Conservation (phyloP, 2,113 vertebrate genomes). For the Epinephelus cyanopodus region DNA sequence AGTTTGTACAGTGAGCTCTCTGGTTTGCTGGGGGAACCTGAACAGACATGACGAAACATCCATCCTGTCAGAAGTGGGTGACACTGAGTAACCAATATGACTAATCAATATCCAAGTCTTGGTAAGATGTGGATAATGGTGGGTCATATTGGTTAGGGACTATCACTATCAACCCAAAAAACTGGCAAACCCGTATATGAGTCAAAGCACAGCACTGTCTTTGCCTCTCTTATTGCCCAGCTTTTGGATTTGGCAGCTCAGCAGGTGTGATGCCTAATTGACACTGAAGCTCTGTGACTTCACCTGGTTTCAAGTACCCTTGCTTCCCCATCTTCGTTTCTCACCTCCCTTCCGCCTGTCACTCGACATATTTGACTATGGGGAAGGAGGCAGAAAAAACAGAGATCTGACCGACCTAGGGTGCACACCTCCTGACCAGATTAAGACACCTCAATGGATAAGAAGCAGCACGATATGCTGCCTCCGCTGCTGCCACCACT, state of each 20-base stretch:
- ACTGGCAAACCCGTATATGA: neutral
- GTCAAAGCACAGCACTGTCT: neutral
- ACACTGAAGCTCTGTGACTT: neutral
- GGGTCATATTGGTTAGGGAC: neutral
- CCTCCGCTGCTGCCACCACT: neutral
- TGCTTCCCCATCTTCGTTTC: neutral
- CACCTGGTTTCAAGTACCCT: neutral
- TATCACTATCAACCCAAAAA: neutral
- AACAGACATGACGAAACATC: neutral
- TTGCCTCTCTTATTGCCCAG: neutral
- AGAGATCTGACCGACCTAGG: constrained; percentile 27
- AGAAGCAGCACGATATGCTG: constrained; percentile 12
- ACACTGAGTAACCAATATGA: constrained; percentile 3
- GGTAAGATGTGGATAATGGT: neutral
- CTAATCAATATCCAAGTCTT: neutral
- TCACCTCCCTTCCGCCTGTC: neutral
- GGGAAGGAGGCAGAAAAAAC: constrained; percentile 8
- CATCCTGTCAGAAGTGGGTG: neutral
- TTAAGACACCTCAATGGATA: constrained; percentile 62
- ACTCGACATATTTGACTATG: constrained; percentile 3
- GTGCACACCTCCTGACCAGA: constrained; percentile 53
- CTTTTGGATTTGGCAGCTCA: neutral
- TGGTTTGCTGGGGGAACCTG: too few relatives aligned
- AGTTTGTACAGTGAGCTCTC: neutral
- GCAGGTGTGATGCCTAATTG: neutral